Conservation (phyloP, 2,113 vertebrate genomes). For the Eleginops maclovinus region DNA sequence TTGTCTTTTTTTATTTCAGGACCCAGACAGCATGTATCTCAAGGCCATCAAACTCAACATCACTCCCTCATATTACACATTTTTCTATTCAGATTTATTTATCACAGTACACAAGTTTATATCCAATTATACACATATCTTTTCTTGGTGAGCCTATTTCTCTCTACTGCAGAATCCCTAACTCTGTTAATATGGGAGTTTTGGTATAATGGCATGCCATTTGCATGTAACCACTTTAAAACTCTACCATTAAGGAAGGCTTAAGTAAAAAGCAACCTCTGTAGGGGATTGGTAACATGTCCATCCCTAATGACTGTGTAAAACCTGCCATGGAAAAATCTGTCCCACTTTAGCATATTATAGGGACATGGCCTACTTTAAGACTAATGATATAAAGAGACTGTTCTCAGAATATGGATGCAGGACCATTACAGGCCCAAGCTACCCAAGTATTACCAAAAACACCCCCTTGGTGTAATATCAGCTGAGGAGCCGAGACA, state of each 20-base stretch:
- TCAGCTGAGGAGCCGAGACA: constrained; percentile 67
- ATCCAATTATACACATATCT: not conserved
- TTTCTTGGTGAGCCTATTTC: not conserved
- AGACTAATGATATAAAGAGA: not conserved
- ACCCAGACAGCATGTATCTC: not conserved
- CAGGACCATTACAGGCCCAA: not conserved
- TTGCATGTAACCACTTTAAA: not conserved
- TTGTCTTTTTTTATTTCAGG: not conserved
- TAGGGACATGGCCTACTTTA: constrained; percentile 25
- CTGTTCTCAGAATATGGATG: not conserved
- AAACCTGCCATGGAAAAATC: constrained; percentile 27
- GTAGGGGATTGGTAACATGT: not conserved
- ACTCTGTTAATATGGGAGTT: not conserved
- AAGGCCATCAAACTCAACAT: constrained; percentile 1
- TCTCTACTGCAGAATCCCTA: not conserved
- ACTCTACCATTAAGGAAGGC: not conserved
- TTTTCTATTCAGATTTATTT: not conserved
- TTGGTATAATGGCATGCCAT: not conserved
- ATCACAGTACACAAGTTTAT: not conserved
- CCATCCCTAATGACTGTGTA: constrained; percentile 7
- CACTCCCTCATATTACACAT: not conserved
- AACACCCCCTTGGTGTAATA: constrained; percentile 23
- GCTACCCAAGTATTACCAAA: not conserved
- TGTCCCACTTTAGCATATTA: constrained; percentile 32
- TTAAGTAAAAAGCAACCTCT: not conserved